Base-by-base conservation (phyloP, 2,888 invertebrate genomes). In the Metalampra italica region DNA sequence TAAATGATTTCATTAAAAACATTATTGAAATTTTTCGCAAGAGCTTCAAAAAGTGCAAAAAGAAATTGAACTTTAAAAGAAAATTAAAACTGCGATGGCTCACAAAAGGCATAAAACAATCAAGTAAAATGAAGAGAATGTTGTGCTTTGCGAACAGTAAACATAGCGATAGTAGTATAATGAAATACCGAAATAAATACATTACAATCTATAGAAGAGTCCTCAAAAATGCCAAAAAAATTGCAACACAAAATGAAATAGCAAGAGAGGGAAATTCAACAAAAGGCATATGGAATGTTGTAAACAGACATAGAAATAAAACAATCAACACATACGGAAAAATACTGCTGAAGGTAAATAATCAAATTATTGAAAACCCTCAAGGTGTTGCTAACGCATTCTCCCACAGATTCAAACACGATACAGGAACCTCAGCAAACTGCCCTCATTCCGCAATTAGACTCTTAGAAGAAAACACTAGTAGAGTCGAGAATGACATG, bases 101-200 rank as follows among this genome's bases (percentile, higher is more conserved):
- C 1, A 44, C 44, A 11, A 49, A 12, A 11, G 48, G 48, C 8
- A 44, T 49, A 2, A 39, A 44, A 13, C 13, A 34, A 9, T 39
- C 48, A 5, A 49, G 48, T 44, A 30, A 44, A 14, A 44, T 49
- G 44, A 49, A 49, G 29, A 15, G 48, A n/a, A 12, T 49, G 0
- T 29, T 49, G 4, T 22, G 22, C 11, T 40, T 3, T 14, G 7
- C 3, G 14, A 14, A 44, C n/a, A 14, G 15, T n/a, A n/a, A n/a
- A n/a, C n/a, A n/a, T 7, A 14, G 13, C 13, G 3, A 39, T 14
- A 14, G 2, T 39, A 7, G 8, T 7, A 14, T 39, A 7, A 13
- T 14, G 3, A 14, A 39, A 4, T 39, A 14, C 7, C 5, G 14
- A 39, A 39, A 39, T 5, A 13, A 9, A 39, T 39, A 39, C 7